A percentile compares a stretch with the other conserved stretches of the same genome.
phyloP scores from a whole-genome alignment of 2,797 vertebrate genomes.

The Sitta carolinensis region DNA sequence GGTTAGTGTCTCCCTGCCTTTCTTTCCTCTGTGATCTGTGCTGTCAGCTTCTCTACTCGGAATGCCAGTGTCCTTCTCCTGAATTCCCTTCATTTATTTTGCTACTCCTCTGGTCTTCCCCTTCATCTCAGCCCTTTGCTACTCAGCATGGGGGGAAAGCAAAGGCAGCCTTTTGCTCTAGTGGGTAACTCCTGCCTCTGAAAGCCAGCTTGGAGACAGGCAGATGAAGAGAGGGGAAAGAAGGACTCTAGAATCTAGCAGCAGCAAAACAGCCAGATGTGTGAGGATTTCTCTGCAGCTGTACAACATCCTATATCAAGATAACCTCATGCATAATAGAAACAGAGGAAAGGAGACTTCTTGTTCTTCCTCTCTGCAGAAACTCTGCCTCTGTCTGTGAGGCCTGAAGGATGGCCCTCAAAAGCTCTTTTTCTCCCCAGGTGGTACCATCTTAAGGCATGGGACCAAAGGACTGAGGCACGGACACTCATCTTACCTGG shows the following conservation, averaged over 20 bases:
- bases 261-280: background rate
- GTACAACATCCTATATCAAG: background rate
- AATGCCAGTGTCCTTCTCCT: background rate
- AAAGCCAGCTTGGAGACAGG: background rate
- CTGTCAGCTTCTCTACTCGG: background rate
- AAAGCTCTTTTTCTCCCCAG: background rate
- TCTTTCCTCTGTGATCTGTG: background rate
- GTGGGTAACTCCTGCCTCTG: background rate
- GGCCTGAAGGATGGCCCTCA: background rate
- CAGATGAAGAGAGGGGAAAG: background rate
- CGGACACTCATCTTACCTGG: background rate
- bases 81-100: background rate
- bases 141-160: background rate
- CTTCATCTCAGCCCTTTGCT: constrained; percentile 23
- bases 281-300: background rate
- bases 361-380: background rate
- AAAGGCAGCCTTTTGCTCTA: background rate
- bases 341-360: background rate
- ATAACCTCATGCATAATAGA: background rate
- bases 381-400: background rate
- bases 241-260: background rate
- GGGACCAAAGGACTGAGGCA: background rate
- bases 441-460: background rate
- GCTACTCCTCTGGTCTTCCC: background rate
- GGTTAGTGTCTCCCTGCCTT: background rate